Conservation (phyloP, 2,888 invertebrate genomes). For the Rapana venosa region DNA sequence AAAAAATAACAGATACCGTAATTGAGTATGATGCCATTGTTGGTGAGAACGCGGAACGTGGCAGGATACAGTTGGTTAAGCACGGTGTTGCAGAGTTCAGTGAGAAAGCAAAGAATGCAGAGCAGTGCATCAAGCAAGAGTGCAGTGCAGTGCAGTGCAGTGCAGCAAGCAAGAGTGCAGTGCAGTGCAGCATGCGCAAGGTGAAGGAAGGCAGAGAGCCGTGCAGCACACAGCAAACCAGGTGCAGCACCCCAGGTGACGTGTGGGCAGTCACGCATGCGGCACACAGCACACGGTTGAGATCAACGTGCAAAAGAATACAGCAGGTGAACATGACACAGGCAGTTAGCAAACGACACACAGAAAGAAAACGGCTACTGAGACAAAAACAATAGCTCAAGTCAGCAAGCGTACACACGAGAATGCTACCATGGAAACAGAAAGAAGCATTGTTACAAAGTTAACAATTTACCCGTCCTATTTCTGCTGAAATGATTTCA, state of each 20-base stretch:
- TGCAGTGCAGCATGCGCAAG: background rate
- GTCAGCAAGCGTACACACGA: too few species aligned
- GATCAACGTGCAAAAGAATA: background rate
- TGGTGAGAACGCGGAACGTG: too few species aligned
- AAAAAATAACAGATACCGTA: too few species aligned
- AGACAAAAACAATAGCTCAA: background rate
- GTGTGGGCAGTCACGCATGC: background rate
- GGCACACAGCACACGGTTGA: background rate
- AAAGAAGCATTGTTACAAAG: background rate
- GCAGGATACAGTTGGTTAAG: too few species aligned
- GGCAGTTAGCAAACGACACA: background rate
- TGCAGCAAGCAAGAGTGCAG: background rate
- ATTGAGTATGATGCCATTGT: too few species aligned
- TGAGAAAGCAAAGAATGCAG: too few species aligned
- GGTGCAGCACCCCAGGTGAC: background rate
- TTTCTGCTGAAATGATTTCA: too few species aligned
- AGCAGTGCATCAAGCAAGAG: too few species aligned
- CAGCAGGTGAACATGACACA: background rate
- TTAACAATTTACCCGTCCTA: too few species aligned
- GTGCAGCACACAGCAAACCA: background rate
- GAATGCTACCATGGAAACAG: too few species aligned
- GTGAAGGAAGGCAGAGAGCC: background rate
- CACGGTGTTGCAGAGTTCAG: too few species aligned
- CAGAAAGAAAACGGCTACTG: background rate
- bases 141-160: too few species aligned